phyloP scores from a whole-genome alignment of 64 coral and sea anemone species.

The Astreopora myriophthalma region DNA sequence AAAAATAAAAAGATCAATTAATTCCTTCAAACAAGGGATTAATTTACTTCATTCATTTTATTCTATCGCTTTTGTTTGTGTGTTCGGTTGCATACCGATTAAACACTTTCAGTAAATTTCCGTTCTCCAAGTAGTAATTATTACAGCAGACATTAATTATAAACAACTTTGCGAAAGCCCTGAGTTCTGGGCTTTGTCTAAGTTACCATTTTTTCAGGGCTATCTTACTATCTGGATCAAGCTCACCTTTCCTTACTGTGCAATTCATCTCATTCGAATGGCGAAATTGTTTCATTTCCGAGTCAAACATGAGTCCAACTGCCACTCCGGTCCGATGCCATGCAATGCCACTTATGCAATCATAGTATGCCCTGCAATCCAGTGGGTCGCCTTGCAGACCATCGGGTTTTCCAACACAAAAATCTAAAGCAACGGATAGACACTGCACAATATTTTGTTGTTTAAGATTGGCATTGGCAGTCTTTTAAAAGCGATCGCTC shows the following conservation, averaged over 20 bases:
- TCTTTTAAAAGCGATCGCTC: no score
- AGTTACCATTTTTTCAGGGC: no score
- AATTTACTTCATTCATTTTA: no score
- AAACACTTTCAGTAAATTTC: no score
- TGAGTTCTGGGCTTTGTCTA: no score
- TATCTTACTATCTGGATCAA: not conserved
- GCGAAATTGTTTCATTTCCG: not conserved
- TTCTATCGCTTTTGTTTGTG: no score
- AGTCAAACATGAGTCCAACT: conserved; percentile 11
- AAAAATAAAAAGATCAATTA: no score
- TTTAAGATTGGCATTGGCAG: not conserved
- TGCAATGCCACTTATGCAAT: not conserved
- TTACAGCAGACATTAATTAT: no score
- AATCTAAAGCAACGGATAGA: not conserved
- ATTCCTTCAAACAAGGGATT: no score
- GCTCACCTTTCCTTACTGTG: conserved; percentile 6
- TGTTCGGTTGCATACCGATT: no score
- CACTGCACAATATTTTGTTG: not conserved
- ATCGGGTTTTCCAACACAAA: conserved; percentile 35
- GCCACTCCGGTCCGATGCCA: not conserved
- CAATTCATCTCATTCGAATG: not conserved
- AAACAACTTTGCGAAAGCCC: no score
- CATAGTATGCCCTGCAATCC: conserved; percentile 35
- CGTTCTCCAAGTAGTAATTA: no score
- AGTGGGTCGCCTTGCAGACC: conserved; percentile 16